A percentile compares a stretch with the other conserved stretches of the same genome.
These are phyloP conservation scores for Amphipoea oculea DNA, from an alignment of 2,888 invertebrate species.

Conservation along the genomic window DNA sequence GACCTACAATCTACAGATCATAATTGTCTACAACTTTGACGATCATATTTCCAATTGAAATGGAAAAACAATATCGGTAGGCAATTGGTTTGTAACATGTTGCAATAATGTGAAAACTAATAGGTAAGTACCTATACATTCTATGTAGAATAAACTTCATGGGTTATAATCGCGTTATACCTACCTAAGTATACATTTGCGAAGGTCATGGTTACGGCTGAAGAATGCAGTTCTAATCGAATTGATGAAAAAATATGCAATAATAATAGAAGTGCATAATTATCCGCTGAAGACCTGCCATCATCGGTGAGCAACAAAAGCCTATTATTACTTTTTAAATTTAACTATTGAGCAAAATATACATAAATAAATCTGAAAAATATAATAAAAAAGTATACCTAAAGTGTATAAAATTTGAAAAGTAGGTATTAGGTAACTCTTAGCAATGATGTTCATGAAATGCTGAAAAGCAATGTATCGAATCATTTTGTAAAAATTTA, in stretches of 20 bases:
- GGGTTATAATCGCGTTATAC: slow-evolving; percentile 22
- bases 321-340: not conserved
- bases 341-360: not conserved
- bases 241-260: not conserved
- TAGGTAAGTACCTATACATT: not conserved
- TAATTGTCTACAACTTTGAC: not conserved
- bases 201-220: slow-evolving; percentile 11
- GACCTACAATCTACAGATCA: not conserved
- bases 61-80: not conserved
- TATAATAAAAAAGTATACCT: too few species aligned
- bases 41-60: slow-evolving; percentile 14
- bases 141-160: not conserved
- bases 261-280: not conserved
- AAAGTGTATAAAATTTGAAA: not conserved
- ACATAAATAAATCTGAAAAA: not conserved
- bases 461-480: not conserved
- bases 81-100: slow-evolving; percentile 9
- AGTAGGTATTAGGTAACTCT: not conserved
- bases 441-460: not conserved
- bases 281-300: too few species aligned
- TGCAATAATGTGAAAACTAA: not conserved
- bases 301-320: not conserved
- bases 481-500: not conserved
- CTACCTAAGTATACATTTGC: not conserved
- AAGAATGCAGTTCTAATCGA: slow-evolving; percentile 7